Evolutionary conservation across 2,797 vertebrate species (phyloP), one percentile per base, ranked within the genome.

Genomic region (Odontamblyopus lacepedii): DNA sequence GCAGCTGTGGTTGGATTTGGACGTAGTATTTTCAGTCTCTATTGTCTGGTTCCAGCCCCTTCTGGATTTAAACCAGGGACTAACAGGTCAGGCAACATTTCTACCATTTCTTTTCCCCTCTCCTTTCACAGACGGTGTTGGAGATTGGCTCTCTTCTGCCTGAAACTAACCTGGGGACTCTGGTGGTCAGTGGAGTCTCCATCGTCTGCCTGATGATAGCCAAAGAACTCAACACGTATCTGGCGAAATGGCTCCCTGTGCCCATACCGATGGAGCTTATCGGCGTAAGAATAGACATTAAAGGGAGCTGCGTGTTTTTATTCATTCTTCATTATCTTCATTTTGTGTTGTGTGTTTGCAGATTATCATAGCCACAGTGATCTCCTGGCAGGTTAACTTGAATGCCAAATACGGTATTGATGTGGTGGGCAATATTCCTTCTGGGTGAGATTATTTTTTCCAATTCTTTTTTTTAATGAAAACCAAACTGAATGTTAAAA

Each of bases 221-320:
- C 11, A 99, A 99, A 79, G 88, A 96, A 80, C 57, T 99, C 63
- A 98, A 95, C 71, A 74, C 92, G n/a, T 94, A 86, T 72, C 79
- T 96, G 12, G 82, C 80, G 0, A 86, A 90, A 63, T 94, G 90
- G 70, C 68, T 99, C 19, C 96, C 95, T 16, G 71, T 98, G 73
- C 96, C 97, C 0, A 91, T 98, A 63, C 98, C 98, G 0, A 95
- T 95, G 18, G 97, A 99, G 80, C 94, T 99, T 35, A 55, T 98
- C 53, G 93, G 88, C 88, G 98, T 99, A 85, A 85, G 88, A 92
- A 73, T 18, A 38, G 2, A 3, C 19, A 30, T 16, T 41, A 11
- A n/a, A 59, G 60, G 53, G 12, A 4, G 5, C 56, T 12, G 11
- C 6, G 9, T 2, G 6, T 7, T 38, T 38, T 26, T 15, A 60